Evolutionary conservation across 2,113 vertebrate genomes (phyloP).

Genomic region (Symphodus melops): DNA sequence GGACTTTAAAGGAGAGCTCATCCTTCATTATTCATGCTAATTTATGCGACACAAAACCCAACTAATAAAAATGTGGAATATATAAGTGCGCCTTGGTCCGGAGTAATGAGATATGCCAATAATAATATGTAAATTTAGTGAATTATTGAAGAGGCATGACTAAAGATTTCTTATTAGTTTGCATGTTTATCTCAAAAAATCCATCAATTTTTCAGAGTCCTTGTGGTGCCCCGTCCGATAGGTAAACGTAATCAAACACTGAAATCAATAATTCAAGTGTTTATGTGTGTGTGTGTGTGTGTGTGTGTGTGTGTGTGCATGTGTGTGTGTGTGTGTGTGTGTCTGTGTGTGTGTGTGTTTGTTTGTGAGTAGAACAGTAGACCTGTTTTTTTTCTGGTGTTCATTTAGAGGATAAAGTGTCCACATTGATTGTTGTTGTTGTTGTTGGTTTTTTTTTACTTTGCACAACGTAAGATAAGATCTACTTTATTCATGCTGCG

Average conservation of each 20-base stretch:
- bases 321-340: constrained; percentile 51
- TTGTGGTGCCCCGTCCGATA: constrained; percentile 63
- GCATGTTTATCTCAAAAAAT: constrained; percentile 76
- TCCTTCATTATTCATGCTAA: constrained; percentile 82
- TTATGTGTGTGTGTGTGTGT: constrained; percentile 48
- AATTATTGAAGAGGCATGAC: constrained; percentile 84
- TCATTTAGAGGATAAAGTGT: constrained; percentile 29
- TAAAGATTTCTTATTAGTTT: constrained; percentile 77
- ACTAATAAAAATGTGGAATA: constrained; percentile 82
- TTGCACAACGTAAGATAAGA: not conserved
- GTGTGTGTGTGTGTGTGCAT: constrained; percentile 5
- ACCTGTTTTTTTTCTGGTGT: constrained; percentile 31
- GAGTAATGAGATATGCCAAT: constrained; percentile 82
- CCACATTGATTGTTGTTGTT: constrained; percentile 52
- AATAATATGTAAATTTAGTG: constrained; percentile 83
- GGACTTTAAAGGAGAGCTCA: constrained; percentile 54
- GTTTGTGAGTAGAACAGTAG: not conserved
- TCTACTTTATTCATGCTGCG: no score
- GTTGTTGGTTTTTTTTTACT: constrained; percentile 48
- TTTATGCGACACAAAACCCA: constrained; percentile 77
- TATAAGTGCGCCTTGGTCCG: constrained; percentile 77
- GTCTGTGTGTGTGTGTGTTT: constrained; percentile 17
- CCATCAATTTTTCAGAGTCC: constrained; percentile 70
- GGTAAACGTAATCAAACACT: constrained; percentile 75
- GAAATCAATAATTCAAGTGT: constrained; percentile 78